These are phyloP conservation scores for Psylliodes chrysocephalus DNA, from an alignment of 2,888 invertebrate species.

Conservation along the genomic window DNA sequence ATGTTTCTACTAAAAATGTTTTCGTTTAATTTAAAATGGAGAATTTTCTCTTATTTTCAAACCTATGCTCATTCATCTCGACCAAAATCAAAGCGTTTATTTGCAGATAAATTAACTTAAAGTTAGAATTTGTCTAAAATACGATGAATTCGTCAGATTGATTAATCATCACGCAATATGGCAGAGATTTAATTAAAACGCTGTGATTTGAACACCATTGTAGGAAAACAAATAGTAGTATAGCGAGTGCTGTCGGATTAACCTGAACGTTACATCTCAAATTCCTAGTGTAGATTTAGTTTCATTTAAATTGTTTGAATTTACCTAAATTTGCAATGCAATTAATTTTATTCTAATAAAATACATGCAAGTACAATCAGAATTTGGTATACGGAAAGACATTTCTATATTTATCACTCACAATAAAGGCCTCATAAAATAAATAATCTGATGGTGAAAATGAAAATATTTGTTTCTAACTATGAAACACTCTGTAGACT, in stretches of 20 bases:
- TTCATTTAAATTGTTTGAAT: too few species aligned
- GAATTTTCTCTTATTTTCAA: background rate
- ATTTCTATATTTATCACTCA: too few species aligned
- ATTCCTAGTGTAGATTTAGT: background rate
- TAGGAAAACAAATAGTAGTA: conserved; percentile 4
- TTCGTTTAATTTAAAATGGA: too few species aligned
- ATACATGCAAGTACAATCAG: too few species aligned
- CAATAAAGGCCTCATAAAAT: too few species aligned
- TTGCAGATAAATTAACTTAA: conserved; percentile 6
- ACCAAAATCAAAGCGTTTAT: background rate
- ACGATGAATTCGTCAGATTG: conserved; percentile 13
- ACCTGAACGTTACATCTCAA: conserved; percentile 5
- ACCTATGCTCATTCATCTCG: background rate
- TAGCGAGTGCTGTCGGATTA: conserved; percentile 11
- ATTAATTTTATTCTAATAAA: too few species aligned
- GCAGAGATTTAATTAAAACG: conserved; percentile 14
- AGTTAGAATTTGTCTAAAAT: conserved; percentile 1
- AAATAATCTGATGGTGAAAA: too few species aligned
- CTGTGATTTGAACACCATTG: conserved; percentile 11
- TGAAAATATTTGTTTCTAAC: too few species aligned
- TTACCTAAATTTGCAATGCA: too few species aligned
- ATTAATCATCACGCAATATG: conserved; percentile 17
- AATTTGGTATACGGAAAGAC: too few species aligned
- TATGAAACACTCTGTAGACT: too few species aligned
- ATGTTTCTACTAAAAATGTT: too few species aligned